Percentiles rank a stretch among this genome's conserved stretches.
Evolutionary conservation across 2,797 vertebrate species (phyloP).

Genomic region (Borostomias antarcticus): DNA sequence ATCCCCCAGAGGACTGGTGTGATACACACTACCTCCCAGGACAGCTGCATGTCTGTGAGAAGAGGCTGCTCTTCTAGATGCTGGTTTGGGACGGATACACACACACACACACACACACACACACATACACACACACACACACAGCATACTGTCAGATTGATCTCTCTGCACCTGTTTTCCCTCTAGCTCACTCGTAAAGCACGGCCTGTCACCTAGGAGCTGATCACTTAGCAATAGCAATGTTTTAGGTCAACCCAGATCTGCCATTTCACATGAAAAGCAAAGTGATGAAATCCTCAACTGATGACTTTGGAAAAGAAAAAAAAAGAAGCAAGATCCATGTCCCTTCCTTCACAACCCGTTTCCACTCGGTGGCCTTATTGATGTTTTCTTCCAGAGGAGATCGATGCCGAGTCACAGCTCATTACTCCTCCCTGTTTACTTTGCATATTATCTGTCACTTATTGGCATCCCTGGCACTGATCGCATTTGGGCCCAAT

Average conservation of each 20-base stretch:
- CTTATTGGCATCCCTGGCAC: constrained; percentile 15
- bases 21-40: neutral
- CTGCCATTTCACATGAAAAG: constrained; percentile 27
- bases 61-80: neutral
- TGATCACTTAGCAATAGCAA: neutral
- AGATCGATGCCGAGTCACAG: constrained; percentile 51
- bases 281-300: constrained; percentile 38
- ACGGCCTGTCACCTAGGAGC: constrained; percentile 19
- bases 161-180: neutral
- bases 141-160: neutral
- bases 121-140: neutral
- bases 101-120: neutral
- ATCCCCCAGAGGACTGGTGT: too few relatives aligned
- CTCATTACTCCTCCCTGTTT: constrained; percentile 47
- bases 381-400: constrained; percentile 47
- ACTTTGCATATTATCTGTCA: constrained; percentile 6
- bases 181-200: too few relatives aligned
- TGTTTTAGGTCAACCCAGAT: constrained; percentile 24
- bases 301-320: constrained; percentile 24
- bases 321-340: constrained; percentile 2
- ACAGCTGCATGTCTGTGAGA: neutral
- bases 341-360: constrained; percentile 25
- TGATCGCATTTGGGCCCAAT: neutral
- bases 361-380: constrained; percentile 36
- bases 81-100: neutral